These are phyloP conservation scores for Euwallacea fornicatus DNA, from an alignment of 1,140 invertebrate genomes.

Conservation along the genomic window DNA sequence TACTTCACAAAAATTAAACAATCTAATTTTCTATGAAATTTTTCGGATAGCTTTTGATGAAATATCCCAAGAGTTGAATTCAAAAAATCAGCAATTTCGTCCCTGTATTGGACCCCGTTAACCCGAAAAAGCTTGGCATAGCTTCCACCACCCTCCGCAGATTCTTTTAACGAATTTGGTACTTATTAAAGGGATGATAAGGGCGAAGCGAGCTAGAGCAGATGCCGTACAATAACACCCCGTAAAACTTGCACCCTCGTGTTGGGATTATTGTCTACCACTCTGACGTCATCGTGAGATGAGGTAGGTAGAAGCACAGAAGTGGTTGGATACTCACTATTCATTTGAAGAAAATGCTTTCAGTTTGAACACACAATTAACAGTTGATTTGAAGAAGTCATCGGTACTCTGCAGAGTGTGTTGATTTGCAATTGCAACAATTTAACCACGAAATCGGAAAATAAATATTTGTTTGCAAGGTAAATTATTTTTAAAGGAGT, in stretches of 20 bases:
- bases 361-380: too few relatives aligned
- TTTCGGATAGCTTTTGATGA: neutral
- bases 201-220: slow-evolving; percentile 3
- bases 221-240: slow-evolving; percentile 39
- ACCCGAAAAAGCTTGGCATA: slow-evolving; percentile 15
- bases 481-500: too few relatives aligned
- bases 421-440: too few relatives aligned
- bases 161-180: slow-evolving; percentile 22
- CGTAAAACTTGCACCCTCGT: slow-evolving; percentile 33
- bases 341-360: too few relatives aligned
- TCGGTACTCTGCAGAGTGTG: too few relatives aligned
- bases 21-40: neutral
- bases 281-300: slow-evolving; percentile 39
- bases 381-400: too few relatives aligned
- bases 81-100: neutral
- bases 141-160: slow-evolving; percentile 9
- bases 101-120: slow-evolving; percentile 20
- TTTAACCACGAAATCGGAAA: too few relatives aligned
- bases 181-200: slow-evolving; percentile 20
- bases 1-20: too few relatives aligned
- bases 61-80: neutral
- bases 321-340: neutral
- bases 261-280: slow-evolving; percentile 36
- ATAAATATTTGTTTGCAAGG: too few relatives aligned
- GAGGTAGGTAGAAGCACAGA: neutral